Conservation (phyloP, 2,797 vertebrate genomes). For the Setipinna tenuifilis region DNA sequence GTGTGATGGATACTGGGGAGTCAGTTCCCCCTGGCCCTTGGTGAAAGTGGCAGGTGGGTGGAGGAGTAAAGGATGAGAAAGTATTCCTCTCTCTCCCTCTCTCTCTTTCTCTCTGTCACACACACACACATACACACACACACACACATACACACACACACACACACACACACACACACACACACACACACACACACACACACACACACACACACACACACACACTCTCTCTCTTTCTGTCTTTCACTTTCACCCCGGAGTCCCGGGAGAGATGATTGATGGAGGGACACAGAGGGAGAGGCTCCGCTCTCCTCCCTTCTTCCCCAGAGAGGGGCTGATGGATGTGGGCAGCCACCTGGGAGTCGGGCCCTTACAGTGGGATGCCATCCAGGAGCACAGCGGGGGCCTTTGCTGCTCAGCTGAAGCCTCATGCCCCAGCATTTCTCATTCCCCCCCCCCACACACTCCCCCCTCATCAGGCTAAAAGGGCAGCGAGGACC, state of each 20-base stretch:
- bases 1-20: conserved; percentile 53
- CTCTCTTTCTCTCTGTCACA: background rate
- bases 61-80: background rate
- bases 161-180: too few species aligned
- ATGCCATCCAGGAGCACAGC: background rate
- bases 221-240: background rate
- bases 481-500: background rate
- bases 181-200: too few species aligned
- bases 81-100: background rate
- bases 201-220: too few species aligned
- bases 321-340: conserved; percentile 20
- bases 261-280: conserved; percentile 37
- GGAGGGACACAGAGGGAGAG: conserved; percentile 34
- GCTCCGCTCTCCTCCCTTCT: background rate
- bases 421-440: background rate
- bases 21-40: conserved; percentile 42
- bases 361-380: background rate
- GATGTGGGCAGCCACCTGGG: background rate
- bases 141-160: too few species aligned
- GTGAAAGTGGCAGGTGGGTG: conserved; percentile 41
- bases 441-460: background rate
- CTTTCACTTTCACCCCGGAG: conserved; percentile 11
- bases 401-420: background rate
- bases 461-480: background rate
- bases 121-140: background rate